Conservation (phyloP, 2,888 invertebrate genomes). For the Criorhina ranunculi region DNA sequence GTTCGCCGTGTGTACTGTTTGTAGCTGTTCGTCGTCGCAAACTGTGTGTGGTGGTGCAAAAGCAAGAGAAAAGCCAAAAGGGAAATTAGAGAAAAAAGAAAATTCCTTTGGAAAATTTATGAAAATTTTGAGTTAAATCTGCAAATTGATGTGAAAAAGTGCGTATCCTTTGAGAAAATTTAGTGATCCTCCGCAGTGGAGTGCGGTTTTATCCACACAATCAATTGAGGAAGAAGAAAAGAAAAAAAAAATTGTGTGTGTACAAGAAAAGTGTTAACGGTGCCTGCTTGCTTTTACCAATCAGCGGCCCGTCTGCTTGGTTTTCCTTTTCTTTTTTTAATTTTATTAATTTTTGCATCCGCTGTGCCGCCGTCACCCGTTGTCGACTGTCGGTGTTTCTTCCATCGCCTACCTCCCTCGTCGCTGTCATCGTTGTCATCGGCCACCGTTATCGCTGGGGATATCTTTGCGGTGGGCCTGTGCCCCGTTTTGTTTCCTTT, state of each 20-base stretch:
- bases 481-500: slow-evolving; percentile 50
- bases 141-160: slow-evolving; percentile 50
- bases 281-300: slow-evolving; percentile 52
- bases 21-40: slow-evolving; percentile 41
- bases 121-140: slow-evolving; percentile 31
- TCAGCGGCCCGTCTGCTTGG: slow-evolving; percentile 46
- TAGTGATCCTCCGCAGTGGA: not conserved
- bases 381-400: slow-evolving; percentile 59
- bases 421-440: slow-evolving; percentile 25
- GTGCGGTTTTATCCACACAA: slow-evolving; percentile 47
- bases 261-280: slow-evolving; percentile 73
- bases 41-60: slow-evolving; percentile 64
- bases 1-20: slow-evolving; percentile 58
- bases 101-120: slow-evolving; percentile 43
- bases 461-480: slow-evolving; percentile 71
- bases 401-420: slow-evolving; percentile 7
- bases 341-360: slow-evolving; percentile 42
- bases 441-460: slow-evolving; percentile 44
- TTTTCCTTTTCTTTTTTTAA: slow-evolving; percentile 59
- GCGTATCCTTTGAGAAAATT: slow-evolving; percentile 21
- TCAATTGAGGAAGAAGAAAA: slow-evolving; percentile 60
- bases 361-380: slow-evolving; percentile 44
- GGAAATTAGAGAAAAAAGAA: slow-evolving; percentile 39
- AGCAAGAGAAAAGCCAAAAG: slow-evolving; percentile 63
- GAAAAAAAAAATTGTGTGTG: slow-evolving; percentile 60